Conservation (phyloP, 2,797 vertebrate species). For the Oryzias dopingdopingensis region DNA sequence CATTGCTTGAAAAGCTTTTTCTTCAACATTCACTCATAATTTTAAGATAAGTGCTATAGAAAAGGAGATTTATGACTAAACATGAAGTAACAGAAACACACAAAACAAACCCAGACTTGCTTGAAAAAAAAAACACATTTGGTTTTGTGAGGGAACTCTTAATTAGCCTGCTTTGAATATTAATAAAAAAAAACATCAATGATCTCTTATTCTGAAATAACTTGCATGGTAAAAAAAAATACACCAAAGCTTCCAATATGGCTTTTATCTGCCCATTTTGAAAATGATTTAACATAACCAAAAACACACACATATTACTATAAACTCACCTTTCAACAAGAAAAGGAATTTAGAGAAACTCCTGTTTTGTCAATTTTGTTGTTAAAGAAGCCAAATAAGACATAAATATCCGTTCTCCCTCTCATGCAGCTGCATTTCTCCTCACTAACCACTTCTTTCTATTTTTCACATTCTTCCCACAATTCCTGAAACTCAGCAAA, state of each 20-base stretch:
- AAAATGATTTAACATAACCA: constrained; percentile 20
- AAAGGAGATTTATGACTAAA: no score
- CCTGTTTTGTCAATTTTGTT: constrained; percentile 15
- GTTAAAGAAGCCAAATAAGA: constrained; percentile 24
- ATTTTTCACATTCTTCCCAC: constrained; percentile 32
- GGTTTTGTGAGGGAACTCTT: constrained; percentile 27
- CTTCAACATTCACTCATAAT: no score
- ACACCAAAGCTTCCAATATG: constrained; percentile 49
- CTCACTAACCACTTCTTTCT: constrained; percentile 17
- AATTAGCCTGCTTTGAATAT: constrained; percentile 13
- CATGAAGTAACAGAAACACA: no score
- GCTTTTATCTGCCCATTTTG: constrained; percentile 58
- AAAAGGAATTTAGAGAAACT: not conserved
- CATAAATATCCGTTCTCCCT: constrained; percentile 12
- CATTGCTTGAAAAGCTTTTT: no score
- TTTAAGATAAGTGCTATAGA: no score
- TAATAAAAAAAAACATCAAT: no score
- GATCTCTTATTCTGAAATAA: constrained; percentile 13
- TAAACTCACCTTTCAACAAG: constrained; percentile 8
- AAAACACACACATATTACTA: constrained; percentile 21
- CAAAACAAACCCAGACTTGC: no score
- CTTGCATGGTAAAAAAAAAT: constrained; percentile 36
- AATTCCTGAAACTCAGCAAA: constrained; percentile 28
- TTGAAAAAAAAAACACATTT: constrained; percentile 10
- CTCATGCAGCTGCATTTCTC: constrained; percentile 34